Conservation (phyloP, 2,797 vertebrate species). For the Chelon labrosus region DNA sequence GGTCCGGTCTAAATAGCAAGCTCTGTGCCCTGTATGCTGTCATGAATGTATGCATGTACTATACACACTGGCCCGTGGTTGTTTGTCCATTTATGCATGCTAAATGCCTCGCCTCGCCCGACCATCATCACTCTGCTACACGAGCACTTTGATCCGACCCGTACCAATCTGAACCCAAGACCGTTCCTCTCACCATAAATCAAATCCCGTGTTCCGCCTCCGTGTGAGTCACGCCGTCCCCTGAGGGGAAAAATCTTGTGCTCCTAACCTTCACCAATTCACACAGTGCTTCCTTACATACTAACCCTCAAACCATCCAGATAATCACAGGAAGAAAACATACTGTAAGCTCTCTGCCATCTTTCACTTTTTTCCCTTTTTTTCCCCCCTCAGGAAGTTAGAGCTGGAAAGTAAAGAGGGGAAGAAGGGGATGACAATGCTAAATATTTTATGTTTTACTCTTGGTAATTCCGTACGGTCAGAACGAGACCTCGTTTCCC, state of each 20-base stretch:
- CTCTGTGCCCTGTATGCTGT: conserved; percentile 5
- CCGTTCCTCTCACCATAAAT: conserved; percentile 58
- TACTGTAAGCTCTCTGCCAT: conserved; percentile 25
- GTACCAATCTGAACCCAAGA: not conserved
- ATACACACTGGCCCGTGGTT: conserved; percentile 20
- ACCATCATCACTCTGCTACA: conserved; percentile 41
- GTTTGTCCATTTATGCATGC: conserved; percentile 54
- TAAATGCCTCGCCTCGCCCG: conserved; percentile 37
- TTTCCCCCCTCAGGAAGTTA: conserved; percentile 51
- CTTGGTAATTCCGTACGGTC: conserved; percentile 72
- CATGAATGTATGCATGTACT: conserved; percentile 63
- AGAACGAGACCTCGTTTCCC: conserved; percentile 74
- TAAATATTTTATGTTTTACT: conserved; percentile 82
- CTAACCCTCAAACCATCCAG: not conserved
- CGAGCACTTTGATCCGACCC: conserved; percentile 31
- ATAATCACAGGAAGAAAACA: conserved; percentile 43
- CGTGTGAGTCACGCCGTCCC: conserved; percentile 41
- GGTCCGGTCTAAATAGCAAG: not conserved
- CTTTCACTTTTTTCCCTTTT: conserved; percentile 26
- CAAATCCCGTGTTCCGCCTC: conserved; percentile 63
- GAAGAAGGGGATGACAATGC: conserved; percentile 61
- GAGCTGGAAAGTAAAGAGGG: conserved; percentile 41
- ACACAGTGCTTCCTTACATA: conserved; percentile 14
- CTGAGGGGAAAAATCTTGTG: conserved; percentile 16
- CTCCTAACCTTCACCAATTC: conserved; percentile 39